Evolutionary conservation across 2,888 invertebrate genomes (phyloP).

Genomic region (Pachydiplax longipennis): DNA sequence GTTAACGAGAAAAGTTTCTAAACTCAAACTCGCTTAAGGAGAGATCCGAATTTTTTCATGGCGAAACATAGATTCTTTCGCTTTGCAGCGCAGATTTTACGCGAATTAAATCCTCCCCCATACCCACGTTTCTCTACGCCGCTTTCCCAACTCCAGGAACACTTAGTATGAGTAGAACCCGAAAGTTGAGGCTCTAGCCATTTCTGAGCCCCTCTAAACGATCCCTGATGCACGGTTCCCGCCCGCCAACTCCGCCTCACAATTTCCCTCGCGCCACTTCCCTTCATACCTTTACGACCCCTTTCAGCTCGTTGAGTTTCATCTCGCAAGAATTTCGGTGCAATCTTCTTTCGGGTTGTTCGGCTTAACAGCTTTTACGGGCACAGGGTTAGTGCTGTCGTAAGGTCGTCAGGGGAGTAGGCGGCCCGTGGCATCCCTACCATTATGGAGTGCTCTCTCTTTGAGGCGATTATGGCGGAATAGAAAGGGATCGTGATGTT

Average conservation of each 20-base stretch:
- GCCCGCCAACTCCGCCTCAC: not conserved
- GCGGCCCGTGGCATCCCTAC: too few relatives aligned
- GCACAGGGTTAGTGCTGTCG: not conserved
- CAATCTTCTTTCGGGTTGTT: not conserved
- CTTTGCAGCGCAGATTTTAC: too few relatives aligned
- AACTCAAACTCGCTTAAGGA: too few relatives aligned
- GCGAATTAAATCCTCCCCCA: too few relatives aligned
- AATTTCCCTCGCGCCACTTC: not conserved
- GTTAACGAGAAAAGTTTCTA: too few relatives aligned
- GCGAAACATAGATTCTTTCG: too few relatives aligned
- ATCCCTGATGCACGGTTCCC: not conserved
- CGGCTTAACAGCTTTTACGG: not conserved
- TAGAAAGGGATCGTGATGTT: not conserved
- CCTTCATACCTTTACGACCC: not conserved
- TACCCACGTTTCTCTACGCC: too few relatives aligned
- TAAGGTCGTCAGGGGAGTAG: too few relatives aligned
- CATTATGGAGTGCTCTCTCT: too few relatives aligned
- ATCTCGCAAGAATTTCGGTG: not conserved
- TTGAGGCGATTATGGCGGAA: not conserved
- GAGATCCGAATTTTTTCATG: too few relatives aligned
- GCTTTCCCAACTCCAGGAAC: too few relatives aligned
- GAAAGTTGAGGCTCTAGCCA: not conserved
- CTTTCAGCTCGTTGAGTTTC: not conserved
- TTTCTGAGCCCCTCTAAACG: not conserved
- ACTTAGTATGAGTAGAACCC: too few relatives aligned